phyloP scores from a whole-genome alignment of 2,113 vertebrate genomes.

The Prinia subflava region DNA sequence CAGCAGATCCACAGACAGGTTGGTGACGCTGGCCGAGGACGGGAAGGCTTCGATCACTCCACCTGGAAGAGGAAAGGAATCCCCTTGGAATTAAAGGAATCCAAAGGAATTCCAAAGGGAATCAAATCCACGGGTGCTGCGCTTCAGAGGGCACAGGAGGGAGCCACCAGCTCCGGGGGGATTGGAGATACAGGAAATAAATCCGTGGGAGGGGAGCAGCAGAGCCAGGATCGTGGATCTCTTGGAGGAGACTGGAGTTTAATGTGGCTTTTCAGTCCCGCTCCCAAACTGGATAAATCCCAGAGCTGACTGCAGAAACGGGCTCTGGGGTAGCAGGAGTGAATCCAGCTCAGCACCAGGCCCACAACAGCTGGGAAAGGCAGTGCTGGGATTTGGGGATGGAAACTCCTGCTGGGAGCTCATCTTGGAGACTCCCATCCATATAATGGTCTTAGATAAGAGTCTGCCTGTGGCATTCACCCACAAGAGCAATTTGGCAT shows the following conservation, averaged over 20 bases:
- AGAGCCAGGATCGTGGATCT: background rate
- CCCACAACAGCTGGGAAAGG: background rate
- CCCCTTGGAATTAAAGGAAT: background rate
- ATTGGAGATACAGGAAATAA: background rate
- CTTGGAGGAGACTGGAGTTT: background rate
- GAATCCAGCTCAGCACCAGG: background rate
- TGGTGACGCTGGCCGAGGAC: slow-evolving; percentile 74
- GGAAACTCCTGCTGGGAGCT: background rate
- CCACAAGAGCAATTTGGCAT: background rate
- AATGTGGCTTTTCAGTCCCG: background rate
- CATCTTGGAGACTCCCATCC: background rate
- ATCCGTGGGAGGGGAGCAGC: background rate
- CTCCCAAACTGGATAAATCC: background rate
- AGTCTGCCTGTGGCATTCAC: background rate
- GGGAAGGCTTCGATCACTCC: slow-evolving; percentile 87
- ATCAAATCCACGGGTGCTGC: background rate
- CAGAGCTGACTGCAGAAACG: background rate
- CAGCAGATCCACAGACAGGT: slow-evolving; percentile 85
- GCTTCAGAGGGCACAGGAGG: background rate
- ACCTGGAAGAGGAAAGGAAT: slow-evolving; percentile 67
- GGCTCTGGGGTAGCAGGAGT: background rate
- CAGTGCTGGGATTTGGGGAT: fast-evolving
- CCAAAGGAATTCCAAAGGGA: background rate
- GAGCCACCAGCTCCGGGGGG: background rate
- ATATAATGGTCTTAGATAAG: background rate